A percentile compares a stretch with the other conserved stretches of the same genome.
Evolutionary conservation across 2,797 vertebrate genomes (phyloP).

Genomic region (Sebastes melanostomus): DNA sequence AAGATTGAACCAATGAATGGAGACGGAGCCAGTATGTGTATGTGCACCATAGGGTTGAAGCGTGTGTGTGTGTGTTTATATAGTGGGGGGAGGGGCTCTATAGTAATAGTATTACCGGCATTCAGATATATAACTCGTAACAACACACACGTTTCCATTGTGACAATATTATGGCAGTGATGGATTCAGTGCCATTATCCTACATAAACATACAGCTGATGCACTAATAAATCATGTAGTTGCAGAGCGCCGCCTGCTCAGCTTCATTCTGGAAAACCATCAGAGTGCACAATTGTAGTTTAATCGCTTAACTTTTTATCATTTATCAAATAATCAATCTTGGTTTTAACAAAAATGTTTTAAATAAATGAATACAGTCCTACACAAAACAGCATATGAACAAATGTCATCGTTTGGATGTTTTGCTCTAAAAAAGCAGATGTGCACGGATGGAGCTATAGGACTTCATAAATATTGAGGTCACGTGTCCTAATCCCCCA

Average conservation of each 20-base stretch:
- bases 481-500: neutral
- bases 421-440: too few species aligned
- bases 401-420: too few species aligned
- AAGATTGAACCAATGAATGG: constrained; percentile 67
- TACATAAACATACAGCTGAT: constrained; percentile 57
- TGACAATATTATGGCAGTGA: constrained; percentile 57
- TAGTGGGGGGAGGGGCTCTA: constrained; percentile 25
- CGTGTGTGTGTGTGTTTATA: constrained; percentile 44
- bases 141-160: constrained; percentile 50
- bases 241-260: constrained; percentile 39
- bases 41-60: constrained; percentile 52
- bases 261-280: constrained; percentile 24
- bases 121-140: constrained; percentile 50
- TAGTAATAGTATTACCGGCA: constrained; percentile 42
- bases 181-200: constrained; percentile 51
- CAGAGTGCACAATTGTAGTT: neutral
- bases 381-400: neutral
- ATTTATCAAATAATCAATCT: neutral
- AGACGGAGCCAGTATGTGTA: constrained; percentile 47
- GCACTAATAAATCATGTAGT: constrained; percentile 53
- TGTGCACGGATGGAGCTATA: neutral
- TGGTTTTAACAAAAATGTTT: neutral
- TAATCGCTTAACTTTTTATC: neutral
- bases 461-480: neutral
- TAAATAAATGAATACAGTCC: neutral